Percentiles rank a stretch among this genome's conserved stretches.
These are phyloP conservation scores for Fopius arisanus DNA, from an alignment of 1,140 invertebrate species.

Conservation along the genomic window DNA sequence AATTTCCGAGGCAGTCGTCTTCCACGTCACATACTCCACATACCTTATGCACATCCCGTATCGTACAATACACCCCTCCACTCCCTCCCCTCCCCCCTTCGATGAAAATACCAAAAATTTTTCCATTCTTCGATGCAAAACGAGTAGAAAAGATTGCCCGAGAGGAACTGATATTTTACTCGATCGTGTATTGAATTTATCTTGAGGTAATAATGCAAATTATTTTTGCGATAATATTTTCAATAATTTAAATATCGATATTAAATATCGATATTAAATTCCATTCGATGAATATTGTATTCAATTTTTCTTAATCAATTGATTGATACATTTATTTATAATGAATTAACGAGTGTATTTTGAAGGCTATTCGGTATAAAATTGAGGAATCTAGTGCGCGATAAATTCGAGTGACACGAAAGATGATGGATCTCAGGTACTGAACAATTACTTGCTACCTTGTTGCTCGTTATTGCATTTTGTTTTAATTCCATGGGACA, in stretches of 20 bases:
- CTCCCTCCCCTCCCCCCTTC: background rate
- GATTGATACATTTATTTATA: too few species aligned
- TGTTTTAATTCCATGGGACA: background rate
- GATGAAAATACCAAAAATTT: background rate
- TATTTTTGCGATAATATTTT: too few species aligned
- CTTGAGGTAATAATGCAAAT: too few species aligned
- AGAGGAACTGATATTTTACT: background rate
- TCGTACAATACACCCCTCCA: background rate
- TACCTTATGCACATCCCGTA: constrained; percentile 27
- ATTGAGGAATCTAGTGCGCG: background rate
- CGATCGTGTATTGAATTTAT: background rate
- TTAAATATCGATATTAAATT: too few species aligned
- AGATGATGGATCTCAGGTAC: background rate
- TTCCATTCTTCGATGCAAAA: background rate
- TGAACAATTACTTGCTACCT: background rate
- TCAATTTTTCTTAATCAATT: too few species aligned
- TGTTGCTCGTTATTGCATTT: background rate
- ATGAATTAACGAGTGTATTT: too few species aligned
- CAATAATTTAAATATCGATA: too few species aligned
- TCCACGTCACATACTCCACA: constrained; percentile 5
- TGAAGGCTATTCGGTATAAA: too few species aligned
- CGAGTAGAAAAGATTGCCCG: background rate
- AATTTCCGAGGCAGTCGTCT: constrained; percentile 20
- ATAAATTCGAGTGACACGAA: background rate
- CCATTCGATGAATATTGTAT: too few species aligned